Conservation (phyloP, 1,140 invertebrate species). For the Fopius arisanus region DNA sequence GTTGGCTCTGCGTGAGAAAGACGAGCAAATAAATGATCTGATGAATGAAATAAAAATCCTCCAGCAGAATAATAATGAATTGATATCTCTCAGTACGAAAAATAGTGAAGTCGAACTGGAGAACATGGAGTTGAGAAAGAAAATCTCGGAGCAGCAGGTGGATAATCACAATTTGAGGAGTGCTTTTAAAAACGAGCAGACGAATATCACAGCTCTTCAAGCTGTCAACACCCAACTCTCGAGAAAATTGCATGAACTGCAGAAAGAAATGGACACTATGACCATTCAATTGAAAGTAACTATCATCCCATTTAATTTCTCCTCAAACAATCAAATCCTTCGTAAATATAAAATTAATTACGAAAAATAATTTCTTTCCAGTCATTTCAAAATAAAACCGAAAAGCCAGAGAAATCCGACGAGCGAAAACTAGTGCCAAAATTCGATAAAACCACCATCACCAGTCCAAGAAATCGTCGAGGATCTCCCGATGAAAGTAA, state of each 20-base stretch:
- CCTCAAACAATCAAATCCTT: neutral
- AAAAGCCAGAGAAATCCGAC: slow-evolving; percentile 11
- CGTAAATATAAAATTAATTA: neutral
- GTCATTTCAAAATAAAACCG: slow-evolving; percentile 41
- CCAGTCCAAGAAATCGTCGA: neutral
- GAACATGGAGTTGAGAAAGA: slow-evolving; percentile 53
- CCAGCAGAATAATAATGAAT: slow-evolving; percentile 58
- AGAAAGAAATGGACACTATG: slow-evolving; percentile 54
- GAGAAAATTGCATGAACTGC: slow-evolving; percentile 54
- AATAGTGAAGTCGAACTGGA: slow-evolving; percentile 51
- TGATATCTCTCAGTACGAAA: slow-evolving; percentile 49
- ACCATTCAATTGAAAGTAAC: slow-evolving; percentile 55
- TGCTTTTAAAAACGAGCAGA: slow-evolving; percentile 48
- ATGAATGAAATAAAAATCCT: slow-evolving; percentile 52
- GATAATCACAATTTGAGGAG: slow-evolving; percentile 47
- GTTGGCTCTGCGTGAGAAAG: slow-evolving; percentile 45
- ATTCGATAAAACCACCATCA: neutral
- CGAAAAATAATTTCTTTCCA: slow-evolving; percentile 40
- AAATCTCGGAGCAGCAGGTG: slow-evolving; percentile 45
- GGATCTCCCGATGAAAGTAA: neutral
- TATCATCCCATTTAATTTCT: too few relatives aligned
- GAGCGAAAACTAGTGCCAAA: neutral
- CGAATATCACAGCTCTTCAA: slow-evolving; percentile 47
- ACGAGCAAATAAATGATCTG: slow-evolving; percentile 54
- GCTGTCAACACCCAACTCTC: slow-evolving; percentile 52